Conservation (phyloP, 2,888 invertebrate species). For the Phortica magna region DNA sequence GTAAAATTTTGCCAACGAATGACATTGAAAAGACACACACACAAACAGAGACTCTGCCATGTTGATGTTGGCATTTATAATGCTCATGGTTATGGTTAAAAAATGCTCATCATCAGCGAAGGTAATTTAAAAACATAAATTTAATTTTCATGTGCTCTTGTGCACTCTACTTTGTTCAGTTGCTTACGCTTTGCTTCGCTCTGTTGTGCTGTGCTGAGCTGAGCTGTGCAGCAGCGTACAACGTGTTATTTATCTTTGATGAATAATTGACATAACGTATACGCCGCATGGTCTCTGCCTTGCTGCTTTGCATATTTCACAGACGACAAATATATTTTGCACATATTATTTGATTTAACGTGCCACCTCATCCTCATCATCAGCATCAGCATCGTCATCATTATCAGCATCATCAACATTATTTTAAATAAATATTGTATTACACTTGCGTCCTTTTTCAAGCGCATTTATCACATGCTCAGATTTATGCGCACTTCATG, state of each 20-base stretch:
- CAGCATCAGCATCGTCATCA: background rate
- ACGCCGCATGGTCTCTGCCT: background rate
- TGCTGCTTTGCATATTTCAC: too few relatives aligned
- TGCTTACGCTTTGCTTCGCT: too few relatives aligned
- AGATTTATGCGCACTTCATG: constrained; percentile 1
- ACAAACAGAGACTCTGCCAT: too few relatives aligned
- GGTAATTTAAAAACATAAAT: background rate
- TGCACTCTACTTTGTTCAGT: too few relatives aligned
- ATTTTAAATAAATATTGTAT: constrained; percentile 69
- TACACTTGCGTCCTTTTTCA: constrained; percentile 48
- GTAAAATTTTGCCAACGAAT: background rate
- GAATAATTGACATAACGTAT: background rate
- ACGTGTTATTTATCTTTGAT: background rate
- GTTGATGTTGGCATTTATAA: background rate
- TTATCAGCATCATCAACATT: constrained; percentile 59
- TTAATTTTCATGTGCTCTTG: background rate
- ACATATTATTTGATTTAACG: background rate
- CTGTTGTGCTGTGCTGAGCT: too few relatives aligned
- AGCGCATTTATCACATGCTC: constrained; percentile 1
- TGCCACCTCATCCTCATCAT: background rate
- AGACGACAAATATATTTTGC: background rate
- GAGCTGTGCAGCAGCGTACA: too few relatives aligned
- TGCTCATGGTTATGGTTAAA: too few relatives aligned
- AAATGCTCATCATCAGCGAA: background rate
- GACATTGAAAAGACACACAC: too few relatives aligned